phyloP scores from a whole-genome alignment of 2,797 vertebrate genomes.

The Tarsius wallacei region DNA sequence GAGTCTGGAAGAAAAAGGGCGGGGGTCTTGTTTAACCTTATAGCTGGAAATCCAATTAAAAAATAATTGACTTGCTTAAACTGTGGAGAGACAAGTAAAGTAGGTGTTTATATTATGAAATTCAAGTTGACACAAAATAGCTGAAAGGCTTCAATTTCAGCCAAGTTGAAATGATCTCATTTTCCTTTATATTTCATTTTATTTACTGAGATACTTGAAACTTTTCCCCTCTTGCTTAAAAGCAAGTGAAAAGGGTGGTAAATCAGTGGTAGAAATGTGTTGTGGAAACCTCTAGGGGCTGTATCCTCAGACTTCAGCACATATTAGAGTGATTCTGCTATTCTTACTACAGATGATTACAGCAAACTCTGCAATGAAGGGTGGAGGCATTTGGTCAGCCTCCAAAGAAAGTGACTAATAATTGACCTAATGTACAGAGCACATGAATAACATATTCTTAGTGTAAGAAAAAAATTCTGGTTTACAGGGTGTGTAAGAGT shows the following conservation, averaged over 20 bases:
- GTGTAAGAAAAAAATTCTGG: conserved; percentile 89
- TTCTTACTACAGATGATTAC: conserved; percentile 89
- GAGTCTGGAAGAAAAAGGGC: conserved; percentile 57
- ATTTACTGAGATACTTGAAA: conserved; percentile 87
- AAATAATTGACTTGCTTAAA: conserved; percentile 78
- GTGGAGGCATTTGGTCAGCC: conserved; percentile 91
- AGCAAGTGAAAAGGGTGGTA: conserved; percentile 82
- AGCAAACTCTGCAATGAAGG: conserved; percentile 88
- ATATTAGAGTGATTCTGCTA: conserved; percentile 83
- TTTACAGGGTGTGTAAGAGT: conserved; percentile 90
- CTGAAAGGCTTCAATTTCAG: conserved; percentile 86
- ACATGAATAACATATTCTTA: conserved; percentile 92
- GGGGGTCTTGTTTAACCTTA: conserved; percentile 58
- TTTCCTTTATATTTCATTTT: conserved; percentile 86
- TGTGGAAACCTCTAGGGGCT: conserved; percentile 79
- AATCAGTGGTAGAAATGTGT: conserved; percentile 80
- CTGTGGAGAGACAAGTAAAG: conserved; percentile 80
- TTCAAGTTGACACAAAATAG: conserved; percentile 89
- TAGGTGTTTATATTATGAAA: conserved; percentile 89
- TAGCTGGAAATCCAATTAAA: conserved; percentile 74
- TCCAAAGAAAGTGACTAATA: conserved; percentile 93
- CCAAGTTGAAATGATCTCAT: conserved; percentile 84
- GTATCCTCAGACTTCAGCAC: conserved; percentile 75
- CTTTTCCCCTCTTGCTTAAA: conserved; percentile 65
- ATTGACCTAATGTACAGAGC: conserved; percentile 93